These are phyloP conservation scores for Cheilosia variabilis DNA, from an alignment of 2,888 invertebrate genomes.

Conservation along the genomic window DNA sequence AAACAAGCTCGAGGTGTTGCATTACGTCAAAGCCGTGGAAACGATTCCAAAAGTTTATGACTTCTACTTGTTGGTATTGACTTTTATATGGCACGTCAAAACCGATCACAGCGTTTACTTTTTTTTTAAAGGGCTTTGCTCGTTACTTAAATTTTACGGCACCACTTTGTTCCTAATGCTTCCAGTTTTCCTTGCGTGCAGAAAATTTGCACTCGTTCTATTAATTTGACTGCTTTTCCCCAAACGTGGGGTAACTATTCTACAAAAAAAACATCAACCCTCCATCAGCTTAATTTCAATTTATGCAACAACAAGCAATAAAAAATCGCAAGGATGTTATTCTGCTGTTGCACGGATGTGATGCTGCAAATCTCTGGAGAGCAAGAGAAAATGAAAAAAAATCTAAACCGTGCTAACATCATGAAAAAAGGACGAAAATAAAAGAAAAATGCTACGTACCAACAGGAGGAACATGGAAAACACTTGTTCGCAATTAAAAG, in stretches of 20 bases:
- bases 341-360: constrained; percentile 59
- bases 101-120: not conserved
- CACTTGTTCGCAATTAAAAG: constrained; percentile 61
- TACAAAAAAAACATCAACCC: not conserved
- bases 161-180: constrained; percentile 12
- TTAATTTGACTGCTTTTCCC: not conserved
- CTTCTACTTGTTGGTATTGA: constrained; percentile 40
- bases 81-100: constrained; percentile 7
- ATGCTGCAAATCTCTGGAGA: constrained; percentile 59
- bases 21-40: not conserved
- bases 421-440: constrained; percentile 23
- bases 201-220: not conserved
- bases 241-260: constrained; percentile 16
- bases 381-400: constrained; percentile 51
- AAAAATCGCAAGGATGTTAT: constrained; percentile 55
- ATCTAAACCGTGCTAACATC: constrained; percentile 47
- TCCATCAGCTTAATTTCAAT: constrained; percentile 65
- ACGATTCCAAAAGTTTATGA: not conserved
- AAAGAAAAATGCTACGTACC: not conserved
- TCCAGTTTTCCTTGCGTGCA: not conserved
- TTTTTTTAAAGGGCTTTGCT: not conserved
- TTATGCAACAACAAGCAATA: constrained; percentile 59
- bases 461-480: constrained; percentile 34
- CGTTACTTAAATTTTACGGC: constrained; percentile 24
- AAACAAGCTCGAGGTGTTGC: constrained; percentile 20